A percentile compares a stretch with the other conserved stretches of the same genome.
Conservation (phyloP, 1,140 invertebrate species). For the Megalonaias nervosa region DNA sequence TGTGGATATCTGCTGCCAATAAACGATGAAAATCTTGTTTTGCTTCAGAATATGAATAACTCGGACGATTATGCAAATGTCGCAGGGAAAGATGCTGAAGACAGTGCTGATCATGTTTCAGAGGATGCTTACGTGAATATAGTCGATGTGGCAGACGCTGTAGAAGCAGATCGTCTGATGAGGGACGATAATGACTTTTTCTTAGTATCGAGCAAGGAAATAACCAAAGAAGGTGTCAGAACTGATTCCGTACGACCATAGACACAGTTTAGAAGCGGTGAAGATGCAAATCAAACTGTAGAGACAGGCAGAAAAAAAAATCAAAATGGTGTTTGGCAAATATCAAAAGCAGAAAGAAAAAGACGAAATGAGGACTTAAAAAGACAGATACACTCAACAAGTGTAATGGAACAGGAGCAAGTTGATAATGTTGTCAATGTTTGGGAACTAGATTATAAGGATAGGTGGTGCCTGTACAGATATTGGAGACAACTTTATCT, state of each 20-base stretch:
- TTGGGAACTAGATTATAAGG: conserved; percentile 53
- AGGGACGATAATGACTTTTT: conserved; percentile 16
- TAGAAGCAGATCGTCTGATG: no score
- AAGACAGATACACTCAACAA: conserved; percentile 17
- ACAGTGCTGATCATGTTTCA: no score
- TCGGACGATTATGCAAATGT: no score
- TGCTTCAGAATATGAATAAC: not conserved
- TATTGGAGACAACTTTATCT: conserved; percentile 60
- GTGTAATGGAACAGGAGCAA: not conserved
- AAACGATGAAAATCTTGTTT: not conserved
- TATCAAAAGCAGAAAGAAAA: conserved; percentile 23
- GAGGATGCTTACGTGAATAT: no score
- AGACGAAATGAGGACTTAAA: conserved; percentile 24
- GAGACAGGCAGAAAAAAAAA: conserved; percentile 6
- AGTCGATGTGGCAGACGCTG: no score
- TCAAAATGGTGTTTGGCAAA: conserved; percentile 16
- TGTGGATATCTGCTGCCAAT: not conserved
- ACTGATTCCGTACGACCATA: conserved; percentile 6
- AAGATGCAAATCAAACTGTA: conserved; percentile 7
- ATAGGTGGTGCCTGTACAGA: conserved; percentile 66
- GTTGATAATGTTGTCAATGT: conserved; percentile 60
- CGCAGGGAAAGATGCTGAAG: no score
- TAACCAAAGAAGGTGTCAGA: not conserved
- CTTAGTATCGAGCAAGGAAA: conserved; percentile 25
- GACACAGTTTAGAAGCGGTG: not conserved